A percentile compares a stretch with the other conserved stretches of the same genome.
These are phyloP conservation scores for Aspidapion aeneum DNA, from an alignment of 2,888 invertebrate species.

Conservation along the genomic window DNA sequence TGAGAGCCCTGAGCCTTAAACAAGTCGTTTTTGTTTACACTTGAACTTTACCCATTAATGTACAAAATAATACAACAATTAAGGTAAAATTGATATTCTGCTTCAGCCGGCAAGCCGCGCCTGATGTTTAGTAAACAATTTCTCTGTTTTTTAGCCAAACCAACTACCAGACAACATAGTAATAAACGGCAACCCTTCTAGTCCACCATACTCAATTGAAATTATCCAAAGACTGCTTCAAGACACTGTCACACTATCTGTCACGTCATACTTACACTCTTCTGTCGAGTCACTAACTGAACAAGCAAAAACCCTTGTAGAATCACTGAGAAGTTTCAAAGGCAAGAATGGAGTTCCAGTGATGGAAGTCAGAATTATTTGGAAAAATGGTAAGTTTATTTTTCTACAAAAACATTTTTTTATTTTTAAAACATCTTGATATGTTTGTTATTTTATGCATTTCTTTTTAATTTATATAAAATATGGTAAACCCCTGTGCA, in stretches of 20 bases:
- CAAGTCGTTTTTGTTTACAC: too few relatives aligned
- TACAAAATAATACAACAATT: too few relatives aligned
- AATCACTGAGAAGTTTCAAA: constrained; percentile 32
- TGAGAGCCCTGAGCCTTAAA: too few relatives aligned
- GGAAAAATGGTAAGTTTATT: constrained; percentile 70
- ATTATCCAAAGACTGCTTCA: constrained; percentile 56
- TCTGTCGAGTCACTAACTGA: constrained; percentile 53
- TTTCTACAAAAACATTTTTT: too few relatives aligned
- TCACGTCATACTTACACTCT: constrained; percentile 63
- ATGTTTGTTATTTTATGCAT: too few relatives aligned
- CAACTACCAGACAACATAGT: constrained; percentile 54
- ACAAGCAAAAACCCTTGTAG: constrained; percentile 45
- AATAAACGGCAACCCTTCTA: constrained; percentile 60
- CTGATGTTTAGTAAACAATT: too few relatives aligned
- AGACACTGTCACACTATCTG: constrained; percentile 50
- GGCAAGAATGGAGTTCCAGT: constrained; percentile 39
- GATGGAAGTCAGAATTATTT: constrained; percentile 65
- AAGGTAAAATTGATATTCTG: too few relatives aligned
- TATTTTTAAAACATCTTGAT: too few relatives aligned
- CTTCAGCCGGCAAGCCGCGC: too few relatives aligned
- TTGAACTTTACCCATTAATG: too few relatives aligned
- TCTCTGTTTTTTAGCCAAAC: background rate
- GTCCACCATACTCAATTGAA: constrained; percentile 65
- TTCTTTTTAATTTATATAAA: constrained; percentile 7
- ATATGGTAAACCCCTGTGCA: background rate